Evolutionary conservation across 1,140 invertebrate species (phyloP), one percentile per base, ranked within the genome.

Genomic region (Ostrea denselamellosa): DNA sequence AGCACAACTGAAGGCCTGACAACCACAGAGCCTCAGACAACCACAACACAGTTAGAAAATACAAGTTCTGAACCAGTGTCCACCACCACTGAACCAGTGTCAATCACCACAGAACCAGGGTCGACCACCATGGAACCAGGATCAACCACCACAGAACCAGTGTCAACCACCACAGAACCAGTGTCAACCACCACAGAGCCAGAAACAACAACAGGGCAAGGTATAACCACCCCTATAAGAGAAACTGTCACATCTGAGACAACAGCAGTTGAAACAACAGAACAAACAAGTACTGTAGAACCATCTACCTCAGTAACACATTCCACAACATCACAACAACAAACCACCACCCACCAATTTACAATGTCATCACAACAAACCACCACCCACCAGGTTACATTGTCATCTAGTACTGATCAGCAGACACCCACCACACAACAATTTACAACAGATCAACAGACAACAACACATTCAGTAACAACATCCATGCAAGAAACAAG

Each of bases 121-220:
- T 85, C 82, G 51, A 82, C 81, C 14, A 88, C 86, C 62, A 62
- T 44, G 5, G 77, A 22, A 81, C 22, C 86, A 82, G 22, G 8
- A 2, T 77, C 56, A 68, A 65, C 85, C 19, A 71, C 82, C 82
- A 86, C 84, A 12, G 85, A 77, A 83, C 85, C 10, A 87, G 77
- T 77, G n/a, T n/a, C 53, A 87, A 83, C 53, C 8, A 58, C 12
- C 25, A 52, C 52, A 25, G 65, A 71, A 53, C 28, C 86, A 89
- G 25, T n/a, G n/a, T 68, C 86, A 56, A 84, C 71, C 19, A 44
- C 53, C 8, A 71, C 85, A 77, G 65, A 56, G 44, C 53, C 68
- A 54, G 34, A 44, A 22, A 87, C 85, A 81, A 81, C 56, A 65
- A 54, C 83, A 68, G 44, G n/a, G 52, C 52, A 65, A 51, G 52